Evolutionary conservation across 2,797 vertebrate genomes (phyloP).

Genomic region (Hippopotamyrus pictus): DNA sequence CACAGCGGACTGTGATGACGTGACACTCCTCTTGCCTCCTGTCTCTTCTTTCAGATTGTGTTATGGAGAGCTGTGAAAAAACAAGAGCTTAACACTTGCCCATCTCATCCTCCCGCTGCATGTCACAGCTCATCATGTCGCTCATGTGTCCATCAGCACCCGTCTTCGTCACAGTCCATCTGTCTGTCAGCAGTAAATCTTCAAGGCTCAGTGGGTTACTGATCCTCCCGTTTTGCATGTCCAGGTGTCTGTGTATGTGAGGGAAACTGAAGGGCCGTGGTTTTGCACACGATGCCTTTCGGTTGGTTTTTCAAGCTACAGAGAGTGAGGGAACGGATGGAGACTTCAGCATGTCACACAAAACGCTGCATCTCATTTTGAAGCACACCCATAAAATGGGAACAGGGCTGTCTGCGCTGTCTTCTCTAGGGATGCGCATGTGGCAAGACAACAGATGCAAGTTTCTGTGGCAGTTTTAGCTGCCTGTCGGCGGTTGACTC

Average conservation of each 20-base stretch:
- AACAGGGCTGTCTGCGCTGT: not conserved
- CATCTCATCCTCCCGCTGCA: conserved; percentile 55
- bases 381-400: not conserved
- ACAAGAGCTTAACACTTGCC: conserved; percentile 50
- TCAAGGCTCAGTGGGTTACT: conserved; percentile 53
- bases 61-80: conserved; percentile 46
- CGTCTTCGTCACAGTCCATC: conserved; percentile 53
- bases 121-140: conserved; percentile 57
- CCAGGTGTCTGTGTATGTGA: not conserved
- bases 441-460: not conserved
- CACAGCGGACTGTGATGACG: not conserved
- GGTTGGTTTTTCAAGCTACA: not conserved
- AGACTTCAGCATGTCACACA: not conserved
- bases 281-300: not conserved
- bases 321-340: not conserved
- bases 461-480: not conserved
- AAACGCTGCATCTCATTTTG: not conserved
- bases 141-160: conserved; percentile 53
- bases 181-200: conserved; percentile 56
- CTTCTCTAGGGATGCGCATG: not conserved
- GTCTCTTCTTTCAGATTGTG: conserved; percentile 58
- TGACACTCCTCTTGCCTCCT: conserved; percentile 25
- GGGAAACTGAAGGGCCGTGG: not conserved
- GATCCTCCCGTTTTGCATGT: conserved; percentile 37
- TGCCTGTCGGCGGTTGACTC: not conserved